These are phyloP conservation scores for Carettochelys insculpta DNA, from an alignment of 2,113 vertebrate genomes.

Conservation along the genomic window DNA sequence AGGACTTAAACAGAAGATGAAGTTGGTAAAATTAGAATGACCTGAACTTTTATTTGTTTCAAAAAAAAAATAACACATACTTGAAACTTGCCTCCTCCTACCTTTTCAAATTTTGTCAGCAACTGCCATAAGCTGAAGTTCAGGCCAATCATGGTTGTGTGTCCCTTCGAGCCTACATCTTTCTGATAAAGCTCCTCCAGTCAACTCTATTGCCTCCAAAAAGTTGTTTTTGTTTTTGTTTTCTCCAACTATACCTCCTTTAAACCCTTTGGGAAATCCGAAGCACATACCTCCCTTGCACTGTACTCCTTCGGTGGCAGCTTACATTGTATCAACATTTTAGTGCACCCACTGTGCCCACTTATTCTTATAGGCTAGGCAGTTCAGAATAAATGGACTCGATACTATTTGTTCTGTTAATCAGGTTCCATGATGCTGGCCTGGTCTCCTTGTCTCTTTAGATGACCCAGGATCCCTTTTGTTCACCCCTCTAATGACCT, in stretches of 20 bases:
- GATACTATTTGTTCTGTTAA: slow-evolving; percentile 43
- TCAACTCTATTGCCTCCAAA: slow-evolving; percentile 53
- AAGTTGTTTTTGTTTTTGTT: background rate
- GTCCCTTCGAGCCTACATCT: slow-evolving; percentile 79
- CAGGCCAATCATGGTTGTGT: slow-evolving; percentile 91
- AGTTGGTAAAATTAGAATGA: background rate
- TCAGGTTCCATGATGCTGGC: slow-evolving; percentile 48
- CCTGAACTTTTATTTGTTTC: background rate
- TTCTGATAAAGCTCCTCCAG: slow-evolving; percentile 65
- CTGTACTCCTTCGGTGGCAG: slow-evolving; percentile 27
- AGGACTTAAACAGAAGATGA: background rate
- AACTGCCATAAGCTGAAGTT: slow-evolving; percentile 92
- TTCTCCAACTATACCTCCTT: slow-evolving; percentile 67
- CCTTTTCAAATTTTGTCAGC: slow-evolving; percentile 94
- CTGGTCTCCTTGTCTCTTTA: slow-evolving; percentile 30
- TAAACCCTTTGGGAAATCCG: slow-evolving; percentile 44
- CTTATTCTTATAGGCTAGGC: slow-evolving; percentile 33
- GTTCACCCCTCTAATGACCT: slow-evolving; percentile 66
- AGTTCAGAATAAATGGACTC: background rate
- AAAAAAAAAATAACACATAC: background rate
- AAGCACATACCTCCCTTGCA: slow-evolving; percentile 54
- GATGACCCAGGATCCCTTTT: slow-evolving; percentile 41
- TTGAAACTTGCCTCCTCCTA: slow-evolving; percentile 73
- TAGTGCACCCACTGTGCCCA: slow-evolving; percentile 26
- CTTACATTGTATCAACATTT: slow-evolving; percentile 64